Percentiles rank a stretch among this genome's conserved stretches.
Evolutionary conservation across 1,140 invertebrate species (phyloP).

Genomic region (Drosophila tani): DNA sequence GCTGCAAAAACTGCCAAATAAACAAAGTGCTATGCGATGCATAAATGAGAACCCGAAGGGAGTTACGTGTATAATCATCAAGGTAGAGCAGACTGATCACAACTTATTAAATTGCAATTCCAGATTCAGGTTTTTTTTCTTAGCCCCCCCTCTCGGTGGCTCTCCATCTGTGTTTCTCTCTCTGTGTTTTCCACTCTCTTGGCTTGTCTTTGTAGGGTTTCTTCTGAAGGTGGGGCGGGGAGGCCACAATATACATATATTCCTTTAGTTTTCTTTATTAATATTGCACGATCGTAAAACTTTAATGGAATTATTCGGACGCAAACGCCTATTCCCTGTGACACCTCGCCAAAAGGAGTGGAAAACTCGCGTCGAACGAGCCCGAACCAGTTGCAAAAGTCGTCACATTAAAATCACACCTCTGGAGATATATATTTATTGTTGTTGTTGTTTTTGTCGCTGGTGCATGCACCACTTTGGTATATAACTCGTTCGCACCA

Average conservation of each 20-base stretch:
- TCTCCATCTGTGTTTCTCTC: slow-evolving; percentile 10
- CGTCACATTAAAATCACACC: slow-evolving; percentile 83
- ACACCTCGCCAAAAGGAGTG: slow-evolving; percentile 33
- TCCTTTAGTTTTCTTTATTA: slow-evolving; percentile 33
- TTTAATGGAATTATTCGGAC: slow-evolving; percentile 56
- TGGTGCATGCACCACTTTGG: slow-evolving; percentile 62
- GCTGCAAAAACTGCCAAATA: slow-evolving; percentile 72
- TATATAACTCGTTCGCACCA: slow-evolving; percentile 69
- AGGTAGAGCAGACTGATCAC: slow-evolving; percentile 58
- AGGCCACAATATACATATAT: slow-evolving; percentile 17
- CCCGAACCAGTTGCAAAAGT: slow-evolving; percentile 74
- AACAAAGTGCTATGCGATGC: slow-evolving; percentile 60
- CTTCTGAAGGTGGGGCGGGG: slow-evolving; percentile 10
- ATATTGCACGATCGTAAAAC: slow-evolving; percentile 44
- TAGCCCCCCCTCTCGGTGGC: background rate
- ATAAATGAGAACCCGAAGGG: slow-evolving; percentile 69
- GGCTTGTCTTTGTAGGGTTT: slow-evolving; percentile 56
- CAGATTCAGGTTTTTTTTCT: slow-evolving; percentile 63
- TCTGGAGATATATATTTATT: slow-evolving; percentile 79
- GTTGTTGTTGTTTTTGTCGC: slow-evolving; percentile 59
- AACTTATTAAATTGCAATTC: slow-evolving; percentile 77
- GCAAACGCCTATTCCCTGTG: slow-evolving; percentile 38
- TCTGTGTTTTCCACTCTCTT: slow-evolving; percentile 3
- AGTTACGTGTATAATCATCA: slow-evolving; percentile 67
- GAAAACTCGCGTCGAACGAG: slow-evolving; percentile 24